phyloP scores from a whole-genome alignment of 2,888 invertebrate species.

The Drosophila putrida region DNA sequence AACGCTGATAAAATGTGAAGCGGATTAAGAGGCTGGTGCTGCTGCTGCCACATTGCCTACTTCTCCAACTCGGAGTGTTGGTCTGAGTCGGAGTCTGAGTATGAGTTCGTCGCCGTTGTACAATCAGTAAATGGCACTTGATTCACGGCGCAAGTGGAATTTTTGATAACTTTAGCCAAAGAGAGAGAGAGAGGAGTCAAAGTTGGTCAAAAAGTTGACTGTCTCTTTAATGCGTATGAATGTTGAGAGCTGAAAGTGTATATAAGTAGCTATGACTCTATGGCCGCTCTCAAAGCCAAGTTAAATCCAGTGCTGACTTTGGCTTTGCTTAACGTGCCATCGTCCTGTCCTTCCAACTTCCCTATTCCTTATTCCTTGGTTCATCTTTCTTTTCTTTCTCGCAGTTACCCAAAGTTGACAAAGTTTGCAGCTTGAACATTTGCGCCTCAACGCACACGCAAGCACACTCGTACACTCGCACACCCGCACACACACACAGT shows the following conservation, averaged over 20 bases:
- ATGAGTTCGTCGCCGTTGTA: constrained; percentile 52
- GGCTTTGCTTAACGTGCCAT: constrained; percentile 66
- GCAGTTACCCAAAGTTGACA: constrained; percentile 64
- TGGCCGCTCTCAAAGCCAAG: constrained; percentile 62
- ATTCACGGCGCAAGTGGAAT: constrained; percentile 82
- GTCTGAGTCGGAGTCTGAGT: constrained; percentile 1
- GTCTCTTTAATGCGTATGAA: constrained; percentile 79
- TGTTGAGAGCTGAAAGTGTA: constrained; percentile 41
- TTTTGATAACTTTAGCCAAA: constrained; percentile 77
- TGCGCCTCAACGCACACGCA: constrained; percentile 66
- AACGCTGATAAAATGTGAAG: constrained; percentile 80
- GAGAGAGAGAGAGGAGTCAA: constrained; percentile 41
- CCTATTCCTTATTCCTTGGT: constrained; percentile 19
- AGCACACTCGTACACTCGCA: constrained; percentile 26
- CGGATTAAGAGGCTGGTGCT: constrained; percentile 68
- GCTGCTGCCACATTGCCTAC: constrained; percentile 8
- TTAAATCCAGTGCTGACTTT: constrained; percentile 78
- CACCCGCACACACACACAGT: constrained; percentile 9
- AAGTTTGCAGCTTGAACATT: constrained; percentile 75
- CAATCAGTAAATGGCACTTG: constrained; percentile 82
- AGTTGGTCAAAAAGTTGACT: constrained; percentile 77
- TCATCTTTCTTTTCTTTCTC: constrained; percentile 19
- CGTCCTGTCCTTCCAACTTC: constrained; percentile 13
- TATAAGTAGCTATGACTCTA: constrained; percentile 40
- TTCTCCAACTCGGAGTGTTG: neutral